Evolutionary conservation across 2,113 vertebrate genomes (phyloP), one percentile per base, ranked within the genome.

Genomic region (Coryphaenoides rupestris): DNA sequence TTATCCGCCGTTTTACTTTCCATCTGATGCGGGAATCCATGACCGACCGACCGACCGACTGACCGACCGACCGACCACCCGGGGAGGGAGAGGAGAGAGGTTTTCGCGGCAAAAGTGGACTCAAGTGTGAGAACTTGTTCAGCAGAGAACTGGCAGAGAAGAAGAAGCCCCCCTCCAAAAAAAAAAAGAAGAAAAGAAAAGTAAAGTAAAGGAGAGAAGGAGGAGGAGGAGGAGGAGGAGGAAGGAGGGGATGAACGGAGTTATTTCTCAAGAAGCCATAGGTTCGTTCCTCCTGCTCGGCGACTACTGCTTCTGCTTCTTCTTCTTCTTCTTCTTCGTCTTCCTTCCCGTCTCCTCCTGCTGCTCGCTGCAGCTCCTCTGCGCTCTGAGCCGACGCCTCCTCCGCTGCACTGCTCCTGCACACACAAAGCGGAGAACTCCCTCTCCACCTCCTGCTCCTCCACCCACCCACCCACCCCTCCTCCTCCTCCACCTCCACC

Each of bases 1-100:
- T 90, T 89, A 92, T 87, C 86, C 86, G 87, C 89, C 89, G 85
- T 90, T 92, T 92, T 86, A 89, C 89, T 91, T 92, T 92, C 91
- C 91, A 92, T 87, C 87, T 90, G 81, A 91, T 91, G 84, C 82
- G 88, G 82, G 84, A 90, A 89, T 92, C 91, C 91, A 92, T 92
- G 89, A 77, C 86, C 83, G 85, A 85, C 83, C n/a, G n/a, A n/a
- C n/a, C n/a, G n/a, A n/a, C n/a, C n/a, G n/a, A n/a, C n/a, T n/a
- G n/a, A n/a, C n/a, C n/a, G n/a, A n/a, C n/a, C n/a, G n/a, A n/a
- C n/a, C n/a, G n/a, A n/a, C n/a, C n/a, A n/a, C n/a, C n/a, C n/a
- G n/a, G n/a, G n/a, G n/a, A n/a, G n/a, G n/a, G n/a, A n/a, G n/a
- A n/a, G n/a, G n/a, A n/a, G n/a, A 69, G 63, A 74, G 70, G 81